A percentile compares a stretch with the other conserved stretches of the same genome.
Conservation (phyloP, 1,140 invertebrate species). For the Cardiocondyla obscurior region DNA sequence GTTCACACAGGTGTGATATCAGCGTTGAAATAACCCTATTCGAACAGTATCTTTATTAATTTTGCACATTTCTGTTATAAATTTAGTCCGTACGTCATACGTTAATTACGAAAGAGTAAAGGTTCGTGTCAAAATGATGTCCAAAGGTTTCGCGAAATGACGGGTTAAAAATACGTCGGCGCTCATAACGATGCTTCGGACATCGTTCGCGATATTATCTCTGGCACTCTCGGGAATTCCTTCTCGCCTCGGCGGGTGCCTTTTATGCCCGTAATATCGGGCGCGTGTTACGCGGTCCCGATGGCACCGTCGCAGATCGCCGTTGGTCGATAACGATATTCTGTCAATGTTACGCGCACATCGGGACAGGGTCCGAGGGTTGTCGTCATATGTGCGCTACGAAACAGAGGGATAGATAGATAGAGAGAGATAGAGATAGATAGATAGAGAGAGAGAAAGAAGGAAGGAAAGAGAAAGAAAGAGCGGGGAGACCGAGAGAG, state of each 20-base stretch:
- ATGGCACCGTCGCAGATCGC: conserved; percentile 53
- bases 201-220: conserved; percentile 65
- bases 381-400: conserved; percentile 32
- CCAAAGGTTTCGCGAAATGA: neutral
- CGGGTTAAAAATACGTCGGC: conserved; percentile 30
- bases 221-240: conserved; percentile 60
- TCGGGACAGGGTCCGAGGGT: conserved; percentile 38
- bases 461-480: too few relatives aligned
- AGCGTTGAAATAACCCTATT: neutral
- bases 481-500: neutral
- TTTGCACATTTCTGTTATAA: neutral
- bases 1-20: too few relatives aligned
- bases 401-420: conserved; percentile 9
- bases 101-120: conserved; percentile 8
- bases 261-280: conserved; percentile 68
- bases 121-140: neutral
- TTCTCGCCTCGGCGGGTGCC: conserved; percentile 59
- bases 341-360: conserved; percentile 42
- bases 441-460: neutral
- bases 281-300: conserved; percentile 62
- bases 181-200: conserved; percentile 53
- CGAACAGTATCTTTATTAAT: neutral
- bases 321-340: conserved; percentile 65
- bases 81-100: neutral
- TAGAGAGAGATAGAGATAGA: neutral